phyloP scores from a whole-genome alignment of 2,797 vertebrate genomes.

The Lutjanus campechanus region DNA sequence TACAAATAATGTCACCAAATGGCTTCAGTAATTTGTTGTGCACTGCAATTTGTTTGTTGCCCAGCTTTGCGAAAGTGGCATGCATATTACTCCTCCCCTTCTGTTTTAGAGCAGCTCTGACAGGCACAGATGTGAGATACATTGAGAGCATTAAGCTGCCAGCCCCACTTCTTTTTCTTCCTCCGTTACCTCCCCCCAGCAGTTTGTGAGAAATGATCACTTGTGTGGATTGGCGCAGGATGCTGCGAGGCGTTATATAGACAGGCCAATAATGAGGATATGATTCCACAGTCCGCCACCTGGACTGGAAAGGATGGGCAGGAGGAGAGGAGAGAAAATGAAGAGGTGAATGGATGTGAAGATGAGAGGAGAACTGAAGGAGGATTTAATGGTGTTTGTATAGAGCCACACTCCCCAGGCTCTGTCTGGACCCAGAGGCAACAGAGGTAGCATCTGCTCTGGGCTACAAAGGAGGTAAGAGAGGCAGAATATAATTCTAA shows the following conservation, averaged over 20 bases:
- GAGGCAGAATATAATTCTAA: constrained; percentile 19
- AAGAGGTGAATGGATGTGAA: constrained; percentile 26
- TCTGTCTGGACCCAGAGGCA: constrained; percentile 67
- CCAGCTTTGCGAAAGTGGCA: constrained; percentile 51
- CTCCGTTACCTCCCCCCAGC: constrained; percentile 33
- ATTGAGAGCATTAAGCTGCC: constrained; percentile 53
- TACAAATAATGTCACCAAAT: constrained; percentile 62
- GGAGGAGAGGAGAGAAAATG: constrained; percentile 32
- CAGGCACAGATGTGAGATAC: constrained; percentile 65
- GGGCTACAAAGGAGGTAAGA: constrained; percentile 23
- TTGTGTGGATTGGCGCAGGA: constrained; percentile 54
- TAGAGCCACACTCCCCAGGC: constrained; percentile 54
- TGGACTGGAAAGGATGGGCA: constrained; percentile 33
- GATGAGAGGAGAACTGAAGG: constrained; percentile 43
- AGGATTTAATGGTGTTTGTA: constrained; percentile 61
- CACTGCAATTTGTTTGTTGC: constrained; percentile 55
- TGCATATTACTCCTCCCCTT: constrained; percentile 58
- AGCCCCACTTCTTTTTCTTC: constrained; percentile 29
- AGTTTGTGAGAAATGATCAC: constrained; percentile 63
- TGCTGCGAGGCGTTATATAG: constrained; percentile 59
- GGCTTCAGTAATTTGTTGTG: constrained; percentile 61
- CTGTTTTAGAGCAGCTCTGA: constrained; percentile 54
- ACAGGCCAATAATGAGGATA: constrained; percentile 68
- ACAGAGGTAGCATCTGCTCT: constrained; percentile 59
- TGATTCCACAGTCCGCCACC: constrained; percentile 57